phyloP scores from a whole-genome alignment of 2,888 invertebrate genomes.

The Ecdyonurus torrentis region DNA sequence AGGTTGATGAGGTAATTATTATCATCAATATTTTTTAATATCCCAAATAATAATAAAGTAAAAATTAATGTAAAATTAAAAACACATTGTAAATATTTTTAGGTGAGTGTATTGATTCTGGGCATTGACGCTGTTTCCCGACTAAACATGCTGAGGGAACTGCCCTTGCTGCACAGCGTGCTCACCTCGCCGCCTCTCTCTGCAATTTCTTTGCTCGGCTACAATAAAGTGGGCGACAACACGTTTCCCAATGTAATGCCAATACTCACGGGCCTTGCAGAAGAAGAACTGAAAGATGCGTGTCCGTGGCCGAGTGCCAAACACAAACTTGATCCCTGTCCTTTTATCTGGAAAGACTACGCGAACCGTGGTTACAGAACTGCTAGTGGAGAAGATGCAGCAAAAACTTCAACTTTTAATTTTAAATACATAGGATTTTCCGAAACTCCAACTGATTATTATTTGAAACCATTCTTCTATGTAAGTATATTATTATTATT shows the following conservation, averaged over 20 bases:
- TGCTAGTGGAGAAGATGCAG: constrained; percentile 67
- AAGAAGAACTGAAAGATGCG: constrained; percentile 39
- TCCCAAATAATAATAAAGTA: no score
- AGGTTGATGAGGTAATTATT: not conserved
- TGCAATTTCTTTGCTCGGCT: constrained; percentile 67
- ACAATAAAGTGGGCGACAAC: constrained; percentile 88
- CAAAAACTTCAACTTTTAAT: constrained; percentile 62
- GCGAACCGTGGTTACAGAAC: constrained; percentile 56
- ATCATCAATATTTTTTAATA: no score
- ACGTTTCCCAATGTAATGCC: constrained; percentile 83
- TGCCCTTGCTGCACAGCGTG: not conserved
- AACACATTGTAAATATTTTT: not conserved
- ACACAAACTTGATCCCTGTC: constrained; percentile 56
- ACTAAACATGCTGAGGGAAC: not conserved
- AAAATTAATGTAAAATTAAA: not conserved
- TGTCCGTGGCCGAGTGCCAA: constrained; percentile 39
- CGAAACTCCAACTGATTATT: constrained; percentile 71
- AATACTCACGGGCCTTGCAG: constrained; percentile 52
- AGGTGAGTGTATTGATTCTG: not conserved
- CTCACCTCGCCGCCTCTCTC: constrained; percentile 37
- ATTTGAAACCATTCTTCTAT: constrained; percentile 54
- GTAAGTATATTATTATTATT: constrained; percentile 18
- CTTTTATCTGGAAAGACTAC: constrained; percentile 71
- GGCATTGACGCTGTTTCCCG: not conserved
- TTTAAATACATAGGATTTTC: constrained; percentile 60